Base-by-base conservation (phyloP, 2,113 vertebrate species). In the Proterorhinus semilunaris region DNA sequence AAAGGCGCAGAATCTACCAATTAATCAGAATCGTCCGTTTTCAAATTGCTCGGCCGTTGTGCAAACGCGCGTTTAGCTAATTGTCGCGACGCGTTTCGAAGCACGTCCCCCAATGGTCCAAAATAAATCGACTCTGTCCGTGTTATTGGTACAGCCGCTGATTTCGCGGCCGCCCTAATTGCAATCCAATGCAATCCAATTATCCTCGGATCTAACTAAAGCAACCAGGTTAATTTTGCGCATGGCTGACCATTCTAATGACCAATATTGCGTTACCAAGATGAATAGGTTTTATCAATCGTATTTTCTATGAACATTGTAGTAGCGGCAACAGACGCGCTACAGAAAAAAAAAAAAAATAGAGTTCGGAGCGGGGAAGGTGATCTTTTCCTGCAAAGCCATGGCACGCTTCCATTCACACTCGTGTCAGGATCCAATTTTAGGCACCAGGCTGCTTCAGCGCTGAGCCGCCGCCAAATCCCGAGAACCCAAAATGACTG, bases 181-280 rank as follows among this genome's bases (percentile, higher is more conserved):
- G 17, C 53, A 55, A 55, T 55, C 53, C 53, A 55, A 55, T 55
- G 27, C 27, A 55, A 21, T 55, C 53, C 53, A 55, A 55, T 55
- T 55, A 55, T 55, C 53, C 27, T 21, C 27, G 4, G 4, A 36
- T 36, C 27, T 36, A 36, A 36, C 27, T 36, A 36, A 36, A 55
- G 27, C 16, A 55, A 55, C 53, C 53, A 55, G 53, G 53, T 55
- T 21, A 10, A 55, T 55, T 55, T 55, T 55, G 53, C 27, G 53
- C 53, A 55, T 55, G 53, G 10, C 53, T 55, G 53, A 10, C 53
- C 53, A 55, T 55, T 55, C 16, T 55, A 55, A 55, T 55, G 53
- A 27, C 53, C 53, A 55, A 55, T 55, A 55, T 55, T 27, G 27
- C 53, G 27, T 55, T 55, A 55, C 53, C 53, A 9, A 55, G 53